Evolutionary conservation across 2,888 invertebrate genomes (phyloP), one percentile per base, ranked within the genome.

Genomic region (Cyaniris semiargus): DNA sequence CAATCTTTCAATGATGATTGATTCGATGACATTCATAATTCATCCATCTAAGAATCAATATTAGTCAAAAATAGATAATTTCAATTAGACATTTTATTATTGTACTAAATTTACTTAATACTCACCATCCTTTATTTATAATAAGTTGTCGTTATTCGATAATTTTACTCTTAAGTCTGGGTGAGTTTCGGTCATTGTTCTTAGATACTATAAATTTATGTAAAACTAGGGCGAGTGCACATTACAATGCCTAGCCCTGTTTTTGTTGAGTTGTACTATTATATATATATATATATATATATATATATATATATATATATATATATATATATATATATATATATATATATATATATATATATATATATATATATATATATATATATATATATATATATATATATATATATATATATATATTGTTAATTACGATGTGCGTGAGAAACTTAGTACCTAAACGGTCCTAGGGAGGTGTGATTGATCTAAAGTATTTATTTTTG

Each of bases 1-100:
- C 85, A 84, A 77, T 77, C 77, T 77, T 83, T 81, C 83, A 85
- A 82, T 83, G 77, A 76, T 81, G 78, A 79, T 82, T 84, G 84
- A 86, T 80, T 80, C 80, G 79, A 31, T 27, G 27, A 77, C 76
- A 70, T 44, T 10, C 6, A 15, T 27, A 72, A 56, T 15, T 71
- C 66, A 34, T 5, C 8, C 18, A 1, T 21, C 60, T 27, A 76
- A 72, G 79, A 81, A 83, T 84, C 80, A 82, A 80, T 82, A 80
- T 82, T 81, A 84, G 82, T 80, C 84, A 83, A 81, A 78, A 82
- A 79, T 56, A 77, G 70, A 76, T n/a, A 21, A 77, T 75, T 75
- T 74, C 76, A 78, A 77, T 70, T 76, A 60, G 70, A 70, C 21
- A 31, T 27, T 75, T 53, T 53, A 48, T 76, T 76, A 58, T 21